phyloP scores from a whole-genome alignment of 2,113 vertebrate genomes.

The Cinclus cinclus region DNA sequence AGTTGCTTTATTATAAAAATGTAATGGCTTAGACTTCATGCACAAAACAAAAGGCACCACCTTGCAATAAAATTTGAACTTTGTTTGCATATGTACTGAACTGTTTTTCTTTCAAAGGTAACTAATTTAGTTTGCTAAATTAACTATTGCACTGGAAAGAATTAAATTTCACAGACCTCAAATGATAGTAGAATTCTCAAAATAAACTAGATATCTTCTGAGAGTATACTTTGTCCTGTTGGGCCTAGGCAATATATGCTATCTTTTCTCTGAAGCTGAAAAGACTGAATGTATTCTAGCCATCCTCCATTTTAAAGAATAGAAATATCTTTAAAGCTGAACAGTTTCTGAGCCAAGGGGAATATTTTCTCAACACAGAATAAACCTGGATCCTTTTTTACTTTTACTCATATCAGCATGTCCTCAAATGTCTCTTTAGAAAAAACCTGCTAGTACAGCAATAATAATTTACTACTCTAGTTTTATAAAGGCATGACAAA shows the following conservation, averaged over 20 bases:
- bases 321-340: background rate
- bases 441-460: background rate
- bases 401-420: background rate
- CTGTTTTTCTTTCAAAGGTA: background rate
- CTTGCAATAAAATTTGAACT: background rate
- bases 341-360: background rate
- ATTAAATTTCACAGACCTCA: background rate
- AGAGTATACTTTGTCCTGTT: background rate
- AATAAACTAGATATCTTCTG: background rate
- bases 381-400: background rate
- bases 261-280: background rate
- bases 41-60: background rate
- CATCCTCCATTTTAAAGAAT: background rate
- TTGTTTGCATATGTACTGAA: fast-evolving
- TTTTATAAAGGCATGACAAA: background rate
- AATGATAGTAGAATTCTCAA: background rate
- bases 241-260: background rate
- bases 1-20: background rate
- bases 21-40: background rate
- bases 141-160: background rate
- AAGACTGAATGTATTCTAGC: background rate
- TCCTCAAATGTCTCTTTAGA: background rate
- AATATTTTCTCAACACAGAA: background rate
- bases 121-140: background rate
- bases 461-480: background rate